Conservation (phyloP, 2,113 vertebrate species). For the Mystacornis crossleyi region DNA sequence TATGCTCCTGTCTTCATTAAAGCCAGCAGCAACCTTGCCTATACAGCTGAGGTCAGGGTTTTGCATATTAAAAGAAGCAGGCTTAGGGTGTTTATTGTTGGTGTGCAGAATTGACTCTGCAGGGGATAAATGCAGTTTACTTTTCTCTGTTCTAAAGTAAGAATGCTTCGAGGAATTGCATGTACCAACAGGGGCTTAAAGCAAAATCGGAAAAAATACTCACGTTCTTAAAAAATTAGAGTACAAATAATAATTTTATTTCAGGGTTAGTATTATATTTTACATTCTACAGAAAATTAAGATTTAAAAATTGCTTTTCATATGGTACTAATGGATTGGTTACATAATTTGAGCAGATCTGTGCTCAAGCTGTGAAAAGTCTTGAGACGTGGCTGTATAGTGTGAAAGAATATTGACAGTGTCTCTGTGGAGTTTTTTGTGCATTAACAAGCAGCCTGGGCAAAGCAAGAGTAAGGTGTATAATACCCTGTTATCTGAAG, state of each 20-base stretch:
- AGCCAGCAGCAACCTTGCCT: background rate
- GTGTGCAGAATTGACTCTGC: background rate
- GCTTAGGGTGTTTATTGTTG: background rate
- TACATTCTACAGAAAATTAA: constrained; percentile 36
- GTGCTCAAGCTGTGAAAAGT: background rate
- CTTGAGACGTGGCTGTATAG: background rate
- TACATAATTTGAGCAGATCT: background rate
- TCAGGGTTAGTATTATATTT: background rate
- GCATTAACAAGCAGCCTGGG: background rate
- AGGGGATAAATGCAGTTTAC: constrained; percentile 24
- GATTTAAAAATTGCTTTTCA: background rate
- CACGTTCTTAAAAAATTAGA: constrained; percentile 25
- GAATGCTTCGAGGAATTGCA: constrained; percentile 20
- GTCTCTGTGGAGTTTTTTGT: background rate
- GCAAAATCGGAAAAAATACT: background rate
- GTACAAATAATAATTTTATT: constrained; percentile 34
- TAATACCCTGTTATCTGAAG: background rate
- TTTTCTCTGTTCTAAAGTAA: background rate
- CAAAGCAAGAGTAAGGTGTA: background rate
- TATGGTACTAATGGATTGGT: background rate
- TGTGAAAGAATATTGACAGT: background rate
- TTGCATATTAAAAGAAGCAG: background rate
- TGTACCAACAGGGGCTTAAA: background rate
- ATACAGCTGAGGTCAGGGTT: background rate
- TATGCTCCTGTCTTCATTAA: background rate